Base-by-base conservation (phyloP, 2,888 invertebrate genomes). In the Monopis laevigella region DNA sequence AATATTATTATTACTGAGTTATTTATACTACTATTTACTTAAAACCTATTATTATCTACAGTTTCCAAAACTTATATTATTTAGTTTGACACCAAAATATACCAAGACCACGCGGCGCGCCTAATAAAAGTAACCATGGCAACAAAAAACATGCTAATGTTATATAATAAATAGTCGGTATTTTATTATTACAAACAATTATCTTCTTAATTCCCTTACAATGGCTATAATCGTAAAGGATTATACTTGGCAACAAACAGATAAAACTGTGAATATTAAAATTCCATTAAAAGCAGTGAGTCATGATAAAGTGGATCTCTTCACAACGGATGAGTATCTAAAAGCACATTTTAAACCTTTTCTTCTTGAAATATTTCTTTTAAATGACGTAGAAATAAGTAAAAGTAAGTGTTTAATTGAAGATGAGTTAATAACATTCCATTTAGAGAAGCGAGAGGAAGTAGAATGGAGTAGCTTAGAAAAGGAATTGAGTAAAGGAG, bases 171-270 rank as follows among this genome's bases (percentile, higher is more conserved):
- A n/a, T n/a, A n/a, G n/a, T n/a, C n/a, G n/a, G n/a, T n/a, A n/a
- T n/a, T n/a, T n/a, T n/a, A n/a, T n/a, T n/a, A n/a, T n/a, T n/a
- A n/a, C n/a, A n/a, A n/a, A n/a, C n/a, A n/a, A n/a, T n/a, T n/a
- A n/a, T n/a, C n/a, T n/a, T n/a, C n/a, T n/a, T n/a, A n/a, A n/a
- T n/a, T n/a, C n/a, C n/a, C n/a, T n/a, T n/a, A 27, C 14, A 46
- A 90, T 90, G 89, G 88, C 89, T n/a, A 84, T 90, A 49, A 51
- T 89, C 49, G 80, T 93, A 1, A 89, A 88, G 71, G 87, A 92
- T 71, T 89, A 82, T 55, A 83, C 82, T 26, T 93, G 93, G 93
- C 85, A 84, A 27, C 90, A 93, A 75, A 87, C 87, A 1, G 68
- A 77, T 10, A 74, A 75, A 27, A 67, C 65, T 26, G 55, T 93